A percentile compares a stretch with the other conserved stretches of the same genome.
Evolutionary conservation across 2,888 invertebrate genomes (phyloP).

Genomic region (Metellina segmentata): DNA sequence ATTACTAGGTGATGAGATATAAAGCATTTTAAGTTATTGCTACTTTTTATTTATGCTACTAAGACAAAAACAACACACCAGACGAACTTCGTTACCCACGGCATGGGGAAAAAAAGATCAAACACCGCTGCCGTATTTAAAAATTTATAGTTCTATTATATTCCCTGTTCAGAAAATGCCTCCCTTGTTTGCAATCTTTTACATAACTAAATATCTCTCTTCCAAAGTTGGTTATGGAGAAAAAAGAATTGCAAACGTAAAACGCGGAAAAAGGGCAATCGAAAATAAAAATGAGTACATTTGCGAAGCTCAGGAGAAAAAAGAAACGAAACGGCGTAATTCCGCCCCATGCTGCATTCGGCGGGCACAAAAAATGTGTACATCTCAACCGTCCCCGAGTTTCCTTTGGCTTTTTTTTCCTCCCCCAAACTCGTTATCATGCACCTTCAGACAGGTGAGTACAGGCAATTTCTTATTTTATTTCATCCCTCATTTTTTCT

Average conservation of each 20-base stretch:
- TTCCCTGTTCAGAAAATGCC: conserved; percentile 6
- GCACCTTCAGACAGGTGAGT: conserved; percentile 74
- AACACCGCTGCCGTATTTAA: neutral
- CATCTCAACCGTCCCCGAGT: conserved; percentile 37
- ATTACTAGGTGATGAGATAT: neutral
- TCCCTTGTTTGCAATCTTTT: conserved; percentile 13
- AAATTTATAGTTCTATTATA: conserved; percentile 14
- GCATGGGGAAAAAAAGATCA: neutral
- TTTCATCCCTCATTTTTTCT: conserved; percentile 28
- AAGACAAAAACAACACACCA: neutral
- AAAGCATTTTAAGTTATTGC: neutral
- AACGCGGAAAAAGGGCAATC: conserved; percentile 26
- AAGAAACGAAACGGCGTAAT: conserved; percentile 50
- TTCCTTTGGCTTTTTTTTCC: conserved; percentile 39
- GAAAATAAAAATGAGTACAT: conserved; percentile 66
- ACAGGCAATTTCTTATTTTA: conserved; percentile 45
- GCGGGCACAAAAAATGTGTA: conserved; percentile 33
- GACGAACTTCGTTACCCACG: neutral
- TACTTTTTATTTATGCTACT: neutral
- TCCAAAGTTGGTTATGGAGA: conserved; percentile 2
- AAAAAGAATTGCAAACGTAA: conserved; percentile 27
- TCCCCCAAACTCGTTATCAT: conserved; percentile 66
- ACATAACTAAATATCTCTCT: conserved; percentile 50
- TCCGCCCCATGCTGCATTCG: conserved; percentile 45
- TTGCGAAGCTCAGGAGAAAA: conserved; percentile 31